A percentile compares a stretch with the other conserved stretches of the same genome.
phyloP scores from a whole-genome alignment of 2,888 invertebrate species.

The Mechanitis messenoides region DNA sequence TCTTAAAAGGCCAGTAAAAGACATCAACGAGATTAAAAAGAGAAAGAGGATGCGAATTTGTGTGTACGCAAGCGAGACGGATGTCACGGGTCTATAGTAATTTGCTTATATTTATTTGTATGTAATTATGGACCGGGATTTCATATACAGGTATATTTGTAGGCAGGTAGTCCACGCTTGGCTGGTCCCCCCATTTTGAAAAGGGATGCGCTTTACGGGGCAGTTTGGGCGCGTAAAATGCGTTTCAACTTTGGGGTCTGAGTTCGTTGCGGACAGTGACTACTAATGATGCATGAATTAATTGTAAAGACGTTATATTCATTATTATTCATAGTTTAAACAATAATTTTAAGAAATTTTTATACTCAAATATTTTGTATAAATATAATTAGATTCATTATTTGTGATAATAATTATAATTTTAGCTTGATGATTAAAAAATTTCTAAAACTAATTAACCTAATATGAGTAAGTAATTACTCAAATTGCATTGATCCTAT shows the following conservation, averaged over 20 bases:
- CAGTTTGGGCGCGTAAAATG: conserved; percentile 49
- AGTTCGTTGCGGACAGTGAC: conserved; percentile 57
- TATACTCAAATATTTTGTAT: too few relatives aligned
- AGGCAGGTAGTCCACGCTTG: conserved; percentile 69
- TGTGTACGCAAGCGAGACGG: conserved; percentile 56
- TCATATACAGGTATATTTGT: conserved; percentile 52
- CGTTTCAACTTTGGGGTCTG: conserved; percentile 50
- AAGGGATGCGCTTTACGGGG: conserved; percentile 58
- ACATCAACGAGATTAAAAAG: conserved; percentile 66
- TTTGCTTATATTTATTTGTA: conserved; percentile 56
- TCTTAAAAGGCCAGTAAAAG: conserved; percentile 58
- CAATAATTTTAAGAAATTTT: background rate
- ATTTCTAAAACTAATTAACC: too few relatives aligned
- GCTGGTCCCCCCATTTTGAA: conserved; percentile 63
- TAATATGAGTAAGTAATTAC: background rate
- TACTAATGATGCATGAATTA: conserved; percentile 64
- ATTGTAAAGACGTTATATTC: conserved; percentile 30
- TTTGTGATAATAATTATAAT: too few relatives aligned
- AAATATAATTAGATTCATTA: too few relatives aligned
- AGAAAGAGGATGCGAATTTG: conserved; percentile 35
- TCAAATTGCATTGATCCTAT: background rate
- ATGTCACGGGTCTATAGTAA: conserved; percentile 43
- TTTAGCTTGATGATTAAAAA: too few relatives aligned
- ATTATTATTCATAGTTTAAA: conserved; percentile 1
- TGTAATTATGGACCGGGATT: conserved; percentile 66